Conservation (phyloP, 2,888 invertebrate species). For the Volucella inanis region DNA sequence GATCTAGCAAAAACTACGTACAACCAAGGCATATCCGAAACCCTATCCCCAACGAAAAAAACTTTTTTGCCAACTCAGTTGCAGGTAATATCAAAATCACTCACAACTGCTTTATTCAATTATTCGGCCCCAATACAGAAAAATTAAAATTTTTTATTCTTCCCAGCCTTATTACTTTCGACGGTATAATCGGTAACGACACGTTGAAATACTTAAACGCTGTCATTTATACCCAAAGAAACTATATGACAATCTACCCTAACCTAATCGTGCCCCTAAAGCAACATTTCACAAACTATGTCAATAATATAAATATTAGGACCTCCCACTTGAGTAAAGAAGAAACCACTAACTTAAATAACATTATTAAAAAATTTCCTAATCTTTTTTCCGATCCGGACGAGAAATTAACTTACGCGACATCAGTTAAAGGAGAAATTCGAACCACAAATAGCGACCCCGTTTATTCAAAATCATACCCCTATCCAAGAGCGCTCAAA, state of each 20-base stretch:
- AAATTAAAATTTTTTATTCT: constrained; percentile 32
- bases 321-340: constrained; percentile 39
- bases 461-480: constrained; percentile 50
- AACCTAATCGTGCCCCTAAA: constrained; percentile 36
- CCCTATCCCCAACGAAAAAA: constrained; percentile 48
- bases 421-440: constrained; percentile 40
- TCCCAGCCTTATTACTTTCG: constrained; percentile 34
- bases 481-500: constrained; percentile 38
- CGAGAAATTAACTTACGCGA: constrained; percentile 35
- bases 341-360: constrained; percentile 11
- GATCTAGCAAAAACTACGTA: constrained; percentile 34
- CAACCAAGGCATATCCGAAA: constrained; percentile 37
- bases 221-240: constrained; percentile 14
- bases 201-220: constrained; percentile 19
- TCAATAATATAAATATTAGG: constrained; percentile 33
- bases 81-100: constrained; percentile 49
- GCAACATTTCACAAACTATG: constrained; percentile 31
- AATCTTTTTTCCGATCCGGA: constrained; percentile 31
- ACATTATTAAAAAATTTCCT: constrained; percentile 8
- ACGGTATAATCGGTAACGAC: constrained; percentile 31
- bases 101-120: constrained; percentile 27
- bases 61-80: constrained; percentile 55
- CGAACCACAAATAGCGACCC: constrained; percentile 38
- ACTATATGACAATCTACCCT: constrained; percentile 24
- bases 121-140: constrained; percentile 27